Evolutionary conservation across 2,113 vertebrate genomes (phyloP), one percentile per base, ranked within the genome.

Genomic region (Cryptotis parvus): DNA sequence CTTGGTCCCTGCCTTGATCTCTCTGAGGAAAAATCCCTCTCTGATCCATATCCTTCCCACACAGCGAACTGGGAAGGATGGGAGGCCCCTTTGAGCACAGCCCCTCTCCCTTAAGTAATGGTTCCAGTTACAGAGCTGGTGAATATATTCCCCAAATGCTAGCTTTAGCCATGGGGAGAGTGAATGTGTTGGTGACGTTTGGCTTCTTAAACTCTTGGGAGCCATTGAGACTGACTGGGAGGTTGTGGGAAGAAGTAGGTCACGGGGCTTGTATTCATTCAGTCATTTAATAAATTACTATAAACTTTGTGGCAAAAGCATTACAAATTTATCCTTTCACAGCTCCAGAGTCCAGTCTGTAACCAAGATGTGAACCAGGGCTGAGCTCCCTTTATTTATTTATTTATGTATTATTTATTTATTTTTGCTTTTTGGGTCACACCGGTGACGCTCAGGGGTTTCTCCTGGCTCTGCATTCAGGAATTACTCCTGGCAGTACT

Each of bases 331-430:
- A 41, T 22, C 72, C 27, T 89, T 6, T 72, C 43, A 27, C 3
- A 24, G 11, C 52, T 22, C 45, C 45, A 29, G 77, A 87, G 49
- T 29, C 3, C 41, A 82, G 24, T 70, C 41, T 15, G 9, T 52
- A 66, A 33, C 29, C 20, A 1, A 78, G 65, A 9, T 79, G 24
- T 81, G 1, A 0, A 9, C 16, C 9, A 43, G n/a, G 77, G 9
- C 63, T 22, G 6, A 0, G 0, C 8, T 70, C 27, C 66, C 52
- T 72, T 20, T 0, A 4, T n/a, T n/a, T n/a, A n/a, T n/a, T n/a
- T n/a, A n/a, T n/a, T n/a, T n/a, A n/a, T n/a, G n/a, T n/a, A n/a
- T n/a, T n/a, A n/a, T n/a, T n/a, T n/a, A n/a, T n/a, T n/a, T n/a
- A n/a, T n/a, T n/a, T n/a, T n/a, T n/a, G n/a, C n/a, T n/a, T n/a